A percentile compares a stretch with the other conserved stretches of the same genome.
Conservation (phyloP, 2,888 invertebrate genomes). For the Congeria kusceri region DNA sequence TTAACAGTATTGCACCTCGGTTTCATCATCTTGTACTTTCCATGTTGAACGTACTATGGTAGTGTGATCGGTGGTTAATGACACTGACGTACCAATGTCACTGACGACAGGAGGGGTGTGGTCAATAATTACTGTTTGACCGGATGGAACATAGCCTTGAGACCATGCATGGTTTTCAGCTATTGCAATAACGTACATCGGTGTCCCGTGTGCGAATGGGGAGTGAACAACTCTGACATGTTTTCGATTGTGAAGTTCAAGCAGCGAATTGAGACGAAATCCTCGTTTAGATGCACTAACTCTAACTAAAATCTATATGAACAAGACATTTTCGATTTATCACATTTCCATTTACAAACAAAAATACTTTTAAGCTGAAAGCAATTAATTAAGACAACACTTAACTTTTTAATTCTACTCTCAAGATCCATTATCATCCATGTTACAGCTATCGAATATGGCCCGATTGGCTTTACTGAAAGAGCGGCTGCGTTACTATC, state of each 20-base stretch:
- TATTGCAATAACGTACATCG: conserved; percentile 52
- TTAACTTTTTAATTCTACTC: no score
- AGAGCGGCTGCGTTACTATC: no score
- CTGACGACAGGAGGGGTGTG: conserved; percentile 60
- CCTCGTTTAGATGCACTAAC: conserved; percentile 60
- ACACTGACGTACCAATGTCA: neutral
- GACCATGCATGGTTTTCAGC: conserved; percentile 64
- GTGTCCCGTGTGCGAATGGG: conserved; percentile 52
- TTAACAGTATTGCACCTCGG: conserved; percentile 29
- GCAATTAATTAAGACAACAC: no score
- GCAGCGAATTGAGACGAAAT: conserved; percentile 55
- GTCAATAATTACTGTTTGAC: conserved; percentile 53
- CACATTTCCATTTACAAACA: no score
- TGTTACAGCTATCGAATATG: no score
- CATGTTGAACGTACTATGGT: conserved; percentile 12
- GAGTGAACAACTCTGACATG: conserved; percentile 36
- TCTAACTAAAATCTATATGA: conserved; percentile 35
- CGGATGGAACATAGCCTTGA: conserved; percentile 47
- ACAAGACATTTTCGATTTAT: neutral
- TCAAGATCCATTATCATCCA: no score
- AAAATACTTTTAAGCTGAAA: no score
- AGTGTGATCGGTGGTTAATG: neutral
- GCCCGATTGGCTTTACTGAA: no score
- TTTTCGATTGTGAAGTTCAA: conserved; percentile 16
- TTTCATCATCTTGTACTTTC: conserved; percentile 37